Conservation (phyloP, 2,888 invertebrate genomes). For the Frankliniella fusca region DNA sequence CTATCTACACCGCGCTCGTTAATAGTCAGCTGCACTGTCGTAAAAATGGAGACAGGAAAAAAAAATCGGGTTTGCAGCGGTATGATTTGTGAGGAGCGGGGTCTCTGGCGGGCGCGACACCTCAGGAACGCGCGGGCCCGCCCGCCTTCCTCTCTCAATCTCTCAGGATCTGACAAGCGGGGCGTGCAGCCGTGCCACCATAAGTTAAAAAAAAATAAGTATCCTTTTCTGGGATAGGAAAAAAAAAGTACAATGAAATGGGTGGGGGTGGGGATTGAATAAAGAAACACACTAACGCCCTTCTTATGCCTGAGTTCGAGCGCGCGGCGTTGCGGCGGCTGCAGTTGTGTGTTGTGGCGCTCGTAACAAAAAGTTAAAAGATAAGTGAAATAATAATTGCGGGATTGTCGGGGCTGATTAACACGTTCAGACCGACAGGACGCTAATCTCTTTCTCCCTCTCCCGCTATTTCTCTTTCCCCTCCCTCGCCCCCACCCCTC, state of each 20-base stretch:
- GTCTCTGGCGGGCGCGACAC: not conserved
- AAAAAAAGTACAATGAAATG: not conserved
- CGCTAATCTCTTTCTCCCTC: not conserved
- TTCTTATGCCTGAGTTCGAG: too few species aligned
- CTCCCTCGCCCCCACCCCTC: not conserved
- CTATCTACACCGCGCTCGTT: too few species aligned
- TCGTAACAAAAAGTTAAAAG: not conserved
- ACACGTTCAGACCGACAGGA: not conserved
- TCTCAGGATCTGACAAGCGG: conserved; percentile 4
- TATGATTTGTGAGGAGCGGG: too few species aligned
- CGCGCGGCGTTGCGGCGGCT: too few species aligned
- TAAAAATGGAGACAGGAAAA: too few species aligned
- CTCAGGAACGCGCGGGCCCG: not conserved
- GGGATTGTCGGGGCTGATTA: conserved; percentile 10
- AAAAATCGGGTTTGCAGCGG: too few species aligned
- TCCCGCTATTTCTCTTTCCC: not conserved
- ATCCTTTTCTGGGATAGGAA: not conserved
- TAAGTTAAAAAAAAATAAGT: not conserved
- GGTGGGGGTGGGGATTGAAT: too few species aligned
- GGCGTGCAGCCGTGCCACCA: not conserved
- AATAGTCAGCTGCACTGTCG: too few species aligned
- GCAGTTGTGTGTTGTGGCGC: too few species aligned
- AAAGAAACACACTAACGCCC: too few species aligned
- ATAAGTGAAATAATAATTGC: conserved; percentile 21
- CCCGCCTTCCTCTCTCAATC: not conserved